Conservation (phyloP, 2,888 invertebrate species). For the Cephus rjabovi region DNA sequence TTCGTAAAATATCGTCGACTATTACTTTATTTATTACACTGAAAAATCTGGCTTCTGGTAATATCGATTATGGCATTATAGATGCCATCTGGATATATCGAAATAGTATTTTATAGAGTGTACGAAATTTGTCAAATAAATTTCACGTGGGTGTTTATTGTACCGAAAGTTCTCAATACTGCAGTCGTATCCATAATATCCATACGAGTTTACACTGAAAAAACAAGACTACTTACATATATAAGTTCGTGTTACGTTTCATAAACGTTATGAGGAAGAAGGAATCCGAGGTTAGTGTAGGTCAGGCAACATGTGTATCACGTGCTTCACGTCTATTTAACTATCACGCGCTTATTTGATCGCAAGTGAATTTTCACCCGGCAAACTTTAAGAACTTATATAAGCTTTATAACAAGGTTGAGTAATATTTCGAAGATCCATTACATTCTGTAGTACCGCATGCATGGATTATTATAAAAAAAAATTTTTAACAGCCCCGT, state of each 20-base stretch:
- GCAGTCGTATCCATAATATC: background rate
- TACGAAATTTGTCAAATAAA: background rate
- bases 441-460: background rate
- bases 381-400: background rate
- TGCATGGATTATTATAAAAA: background rate
- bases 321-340: too few species aligned
- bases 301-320: background rate
- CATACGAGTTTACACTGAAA: background rate
- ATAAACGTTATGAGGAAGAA: background rate
- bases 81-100: background rate
- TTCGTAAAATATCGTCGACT: background rate
- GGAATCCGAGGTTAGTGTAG: background rate
- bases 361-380: background rate
- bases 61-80: background rate
- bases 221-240: background rate
- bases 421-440: background rate
- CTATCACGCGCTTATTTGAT: background rate
- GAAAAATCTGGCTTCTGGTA: background rate
- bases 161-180: background rate
- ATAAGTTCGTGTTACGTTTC: background rate
- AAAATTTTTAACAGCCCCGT: background rate
- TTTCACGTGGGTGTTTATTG: background rate
- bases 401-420: background rate
- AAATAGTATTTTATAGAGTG: background rate
- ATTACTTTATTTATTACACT: background rate